Evolutionary conservation across 2,113 vertebrate genomes (phyloP), one percentile per base, ranked within the genome.

Genomic region (Tetrax tetrax): DNA sequence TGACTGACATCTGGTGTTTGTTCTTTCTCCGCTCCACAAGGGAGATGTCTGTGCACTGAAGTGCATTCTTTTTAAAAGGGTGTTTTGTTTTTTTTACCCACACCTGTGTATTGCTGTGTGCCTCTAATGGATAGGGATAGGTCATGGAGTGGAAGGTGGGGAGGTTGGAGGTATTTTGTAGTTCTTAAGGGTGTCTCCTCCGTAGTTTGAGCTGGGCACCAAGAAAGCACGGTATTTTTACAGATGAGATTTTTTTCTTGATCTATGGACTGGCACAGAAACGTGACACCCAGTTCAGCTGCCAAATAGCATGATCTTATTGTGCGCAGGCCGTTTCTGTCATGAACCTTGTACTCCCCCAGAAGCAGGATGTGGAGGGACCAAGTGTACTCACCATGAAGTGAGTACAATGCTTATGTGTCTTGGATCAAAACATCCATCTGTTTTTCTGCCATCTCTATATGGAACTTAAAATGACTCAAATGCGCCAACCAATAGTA

Each of bases 1-100:
- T 93, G 94, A 95, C 94, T 94, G 95, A 96, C 77, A 95, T 84
- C 89, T 96, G 87, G 57, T 96, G 95, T 96, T 97, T 97, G 80
- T 78, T 94, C 64, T 91, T 95, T 74, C 50, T 79, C 37, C 50
- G 47, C 92, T 91, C 57, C 50, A 31, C 1, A 3, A 61, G 80
- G 86, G 92, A 82, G 37, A 92, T 57, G 61, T 53, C 56, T 84
- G 81, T 72, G 54, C 77, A 56, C 53, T 94, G 70, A 92, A 91
- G 65, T 91, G 66, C 89, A 89, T 96, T 92, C 65, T 87, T 91
- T 79, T 57, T 6, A 28, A 87, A 84, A 51, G 41, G 11, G n/a
- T 72, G 77, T 48, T 89, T 83, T 53, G 53, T 15, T 54, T 54
- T 54, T 69, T 71, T 76, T 64, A 63, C 19, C 54, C 63, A 63